Base-by-base conservation (phyloP, 2,797 vertebrate genomes). In the Parauchenoglanis ngamensis region DNA sequence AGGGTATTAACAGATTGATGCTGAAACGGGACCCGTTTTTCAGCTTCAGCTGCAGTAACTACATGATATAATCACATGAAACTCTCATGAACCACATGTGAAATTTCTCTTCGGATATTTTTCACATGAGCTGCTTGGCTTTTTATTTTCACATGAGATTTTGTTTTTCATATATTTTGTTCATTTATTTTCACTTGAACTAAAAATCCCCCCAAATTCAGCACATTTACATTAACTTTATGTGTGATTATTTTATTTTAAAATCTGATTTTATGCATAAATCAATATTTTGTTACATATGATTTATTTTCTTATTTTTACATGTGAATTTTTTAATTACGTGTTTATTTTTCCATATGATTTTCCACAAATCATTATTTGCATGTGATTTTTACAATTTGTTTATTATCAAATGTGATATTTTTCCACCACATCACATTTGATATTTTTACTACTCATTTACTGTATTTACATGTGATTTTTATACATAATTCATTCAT, bases 11-110 rank as follows among this genome's bases (percentile, higher is more conserved):
- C 57, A 65, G 79, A 35, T 63, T 52, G 28, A 86, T 57, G 59
- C 73, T 85, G 85, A 86, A 70, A 63, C 63, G 40, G 28, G 56
- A 85, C 83, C 83, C 25, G 31, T 70, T 84, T 59, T 49, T 4
- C 57, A 82, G 61, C 17, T 56, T 19, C 49, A 28, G 54, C 54
- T 67, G 12, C 46, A 7, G 49, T 54, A 77, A 56, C 49, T 56
- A 56, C n/a, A 56, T 77, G n/a, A 77, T 77, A 28, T 31, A 77
- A 77, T 77, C 52, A 54, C 75, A 56, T 56, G 73, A 54, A 17
- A 56, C 56, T 54, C 49, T 17, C 75, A 56, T 56, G 75, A 54
- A 7, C 8, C 15, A 31, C 49, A 56, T 19, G n/a, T 31, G 49
- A 77, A 19, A 56, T 8, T 3, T 28, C 25, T 3, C 25, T 49